These are phyloP conservation scores for Epinotia brunnichana DNA, from an alignment of 2,888 invertebrate species.

Conservation along the genomic window DNA sequence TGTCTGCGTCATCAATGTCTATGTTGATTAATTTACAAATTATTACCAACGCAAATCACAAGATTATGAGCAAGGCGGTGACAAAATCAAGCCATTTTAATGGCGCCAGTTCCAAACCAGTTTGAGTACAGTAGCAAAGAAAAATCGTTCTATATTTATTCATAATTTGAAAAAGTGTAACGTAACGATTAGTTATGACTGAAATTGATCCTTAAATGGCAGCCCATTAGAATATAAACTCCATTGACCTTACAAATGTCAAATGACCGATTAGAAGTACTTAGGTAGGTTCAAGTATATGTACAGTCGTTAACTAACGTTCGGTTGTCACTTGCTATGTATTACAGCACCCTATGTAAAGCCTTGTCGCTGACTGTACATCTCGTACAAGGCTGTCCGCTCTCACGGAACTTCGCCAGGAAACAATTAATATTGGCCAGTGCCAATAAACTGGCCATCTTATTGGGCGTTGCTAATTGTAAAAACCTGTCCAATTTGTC, in stretches of 20 bases:
- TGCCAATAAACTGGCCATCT: conserved; percentile 34
- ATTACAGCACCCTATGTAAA: conserved; percentile 2
- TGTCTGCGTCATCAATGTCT: not conserved
- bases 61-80: not conserved
- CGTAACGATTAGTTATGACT: not conserved
- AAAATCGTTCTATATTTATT: conserved; percentile 22
- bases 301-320: conserved; percentile 7
- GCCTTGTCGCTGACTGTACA: conserved; percentile 25
- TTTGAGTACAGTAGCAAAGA: conserved; percentile 15
- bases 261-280: not conserved
- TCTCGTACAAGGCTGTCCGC: conserved; percentile 42
- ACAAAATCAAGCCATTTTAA: conserved; percentile 4
- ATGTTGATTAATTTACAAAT: not conserved
- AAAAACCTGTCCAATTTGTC: conserved; percentile 28
- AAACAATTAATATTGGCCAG: conserved; percentile 41
- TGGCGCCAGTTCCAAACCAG: conserved; percentile 30
- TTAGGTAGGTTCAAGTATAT: conserved; percentile 1
- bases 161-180: conserved; percentile 12
- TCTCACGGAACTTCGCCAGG: conserved; percentile 46
- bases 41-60: not conserved
- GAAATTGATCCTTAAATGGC: conserved; percentile 9
- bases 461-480: conserved; percentile 36
- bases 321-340: conserved; percentile 16
- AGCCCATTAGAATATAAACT: not conserved
- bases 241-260: not conserved